Conservation (phyloP, 2,888 invertebrate genomes). For the Noctua pronuba region DNA sequence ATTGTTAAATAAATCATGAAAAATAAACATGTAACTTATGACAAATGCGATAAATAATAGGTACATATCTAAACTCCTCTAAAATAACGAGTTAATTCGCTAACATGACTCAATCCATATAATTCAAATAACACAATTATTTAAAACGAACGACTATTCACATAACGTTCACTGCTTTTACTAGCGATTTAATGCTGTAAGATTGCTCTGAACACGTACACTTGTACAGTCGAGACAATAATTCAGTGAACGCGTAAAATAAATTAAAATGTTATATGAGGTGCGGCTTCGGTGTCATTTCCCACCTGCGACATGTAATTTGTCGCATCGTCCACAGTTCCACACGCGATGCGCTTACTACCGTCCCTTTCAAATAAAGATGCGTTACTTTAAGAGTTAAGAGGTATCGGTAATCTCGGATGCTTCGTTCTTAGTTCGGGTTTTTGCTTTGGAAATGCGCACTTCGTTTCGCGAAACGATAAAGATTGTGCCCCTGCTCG, state of each 20-base stretch:
- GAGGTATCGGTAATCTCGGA: conserved; percentile 30
- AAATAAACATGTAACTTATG: neutral
- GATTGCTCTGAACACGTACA: conserved; percentile 55
- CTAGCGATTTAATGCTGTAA: conserved; percentile 54
- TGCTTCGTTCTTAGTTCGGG: conserved; percentile 45
- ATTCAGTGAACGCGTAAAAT: conserved; percentile 69
- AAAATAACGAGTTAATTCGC: conserved; percentile 3
- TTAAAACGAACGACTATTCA: conserved; percentile 33
- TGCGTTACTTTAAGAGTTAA: conserved; percentile 52
- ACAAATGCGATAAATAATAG: neutral
- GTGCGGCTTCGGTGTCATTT: conserved; percentile 64
- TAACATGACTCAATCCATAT: conserved; percentile 19
- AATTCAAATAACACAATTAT: conserved; percentile 37
- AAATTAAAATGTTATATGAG: conserved; percentile 75
- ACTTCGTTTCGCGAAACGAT: conserved; percentile 50
- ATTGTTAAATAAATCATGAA: too few species aligned
- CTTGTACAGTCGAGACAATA: conserved; percentile 60
- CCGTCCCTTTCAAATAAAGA: conserved; percentile 55
- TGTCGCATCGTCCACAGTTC: conserved; percentile 70
- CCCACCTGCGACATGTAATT: conserved; percentile 75
- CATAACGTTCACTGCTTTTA: conserved; percentile 55
- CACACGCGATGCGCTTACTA: conserved; percentile 66
- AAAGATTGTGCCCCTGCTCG: conserved; percentile 46
- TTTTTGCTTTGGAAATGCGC: conserved; percentile 40
- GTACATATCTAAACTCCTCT: neutral